Evolutionary conservation across 2,113 vertebrate genomes (phyloP).

Genomic region (Myanophis thanlyinensis): DNA sequence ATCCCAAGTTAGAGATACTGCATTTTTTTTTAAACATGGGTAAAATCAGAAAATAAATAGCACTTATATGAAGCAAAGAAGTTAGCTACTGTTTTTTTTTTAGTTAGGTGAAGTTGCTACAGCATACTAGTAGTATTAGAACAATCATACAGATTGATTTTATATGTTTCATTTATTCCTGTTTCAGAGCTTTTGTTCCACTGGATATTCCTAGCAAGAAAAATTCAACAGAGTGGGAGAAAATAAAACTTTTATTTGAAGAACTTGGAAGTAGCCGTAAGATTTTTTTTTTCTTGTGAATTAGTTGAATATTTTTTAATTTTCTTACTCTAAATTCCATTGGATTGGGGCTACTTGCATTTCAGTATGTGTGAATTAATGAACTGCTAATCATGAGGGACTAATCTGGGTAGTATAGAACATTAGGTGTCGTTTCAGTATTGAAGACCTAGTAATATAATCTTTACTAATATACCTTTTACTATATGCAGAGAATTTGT

Average conservation of each 20-base stretch:
- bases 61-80: background rate
- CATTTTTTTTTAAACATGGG: background rate
- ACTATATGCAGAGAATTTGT: background rate
- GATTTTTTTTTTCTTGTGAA: conserved; percentile 53
- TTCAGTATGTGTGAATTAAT: background rate
- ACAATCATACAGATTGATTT: background rate
- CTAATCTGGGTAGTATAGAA: background rate
- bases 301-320: background rate
- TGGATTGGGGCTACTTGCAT: background rate
- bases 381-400: background rate
- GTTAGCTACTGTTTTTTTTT: background rate
- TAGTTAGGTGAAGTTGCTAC: background rate
- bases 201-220: conserved; percentile 79
- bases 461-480: too few relatives aligned
- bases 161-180: background rate
- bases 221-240: conserved; percentile 96
- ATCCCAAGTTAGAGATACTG: background rate
- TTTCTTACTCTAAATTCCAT: background rate
- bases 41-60: background rate
- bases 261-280: conserved; percentile 95
- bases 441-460: background rate
- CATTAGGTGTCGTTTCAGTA: background rate
- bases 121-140: background rate
- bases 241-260: conserved; percentile 90
- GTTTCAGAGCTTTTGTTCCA: conserved; percentile 90